Conservation (phyloP, 1,140 invertebrate species). For the Helicorthomorpha holstii region DNA sequence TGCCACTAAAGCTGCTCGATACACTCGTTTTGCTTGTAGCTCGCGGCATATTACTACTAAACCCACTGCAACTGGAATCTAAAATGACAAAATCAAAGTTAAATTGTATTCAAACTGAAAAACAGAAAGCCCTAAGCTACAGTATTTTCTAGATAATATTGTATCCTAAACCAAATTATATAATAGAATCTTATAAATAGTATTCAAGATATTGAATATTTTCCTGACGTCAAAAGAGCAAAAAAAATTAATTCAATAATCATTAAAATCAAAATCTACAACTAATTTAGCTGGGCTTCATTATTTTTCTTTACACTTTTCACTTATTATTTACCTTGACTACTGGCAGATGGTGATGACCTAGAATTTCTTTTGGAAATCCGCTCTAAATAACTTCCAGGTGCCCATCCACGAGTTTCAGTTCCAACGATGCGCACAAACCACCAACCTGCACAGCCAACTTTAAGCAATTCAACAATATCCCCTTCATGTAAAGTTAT, state of each 20-base stretch:
- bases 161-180: too few relatives aligned
- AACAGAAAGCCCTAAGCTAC: not conserved
- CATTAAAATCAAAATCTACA: too few relatives aligned
- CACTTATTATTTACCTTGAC: conserved; percentile 18
- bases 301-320: too few relatives aligned
- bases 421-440: conserved; percentile 60
- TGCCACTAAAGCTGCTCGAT: conserved; percentile 5
- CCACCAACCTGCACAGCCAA: conserved; percentile 91
- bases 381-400: conserved; percentile 75
- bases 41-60: not conserved
- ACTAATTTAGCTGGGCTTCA: too few relatives aligned
- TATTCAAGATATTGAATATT: not conserved
- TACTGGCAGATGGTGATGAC: conserved; percentile 28
- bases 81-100: not conserved
- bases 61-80: conserved; percentile 5
- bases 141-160: too few relatives aligned
- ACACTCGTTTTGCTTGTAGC: conserved; percentile 7
- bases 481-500: conserved; percentile 76
- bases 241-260: too few relatives aligned
- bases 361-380: conserved; percentile 35
- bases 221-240: not conserved
- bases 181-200: too few relatives aligned
- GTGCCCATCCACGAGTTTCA: conserved; percentile 66
- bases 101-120: not conserved
- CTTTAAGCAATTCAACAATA: conserved; percentile 66